Conservation (phyloP, 2,797 vertebrate species). For the Eulemur rubriventer region DNA sequence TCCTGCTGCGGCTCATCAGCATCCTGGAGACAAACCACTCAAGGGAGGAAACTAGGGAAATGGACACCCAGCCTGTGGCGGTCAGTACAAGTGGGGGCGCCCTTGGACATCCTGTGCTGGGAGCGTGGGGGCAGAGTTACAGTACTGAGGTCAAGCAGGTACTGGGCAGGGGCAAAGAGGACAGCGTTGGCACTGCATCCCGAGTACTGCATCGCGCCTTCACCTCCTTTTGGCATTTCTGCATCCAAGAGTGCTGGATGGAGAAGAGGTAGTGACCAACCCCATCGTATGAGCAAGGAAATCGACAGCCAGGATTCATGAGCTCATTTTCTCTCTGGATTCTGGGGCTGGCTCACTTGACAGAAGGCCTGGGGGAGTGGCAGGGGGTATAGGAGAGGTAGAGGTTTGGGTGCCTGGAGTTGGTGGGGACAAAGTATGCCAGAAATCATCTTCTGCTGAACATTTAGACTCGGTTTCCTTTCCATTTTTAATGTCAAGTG, state of each 20-base stretch:
- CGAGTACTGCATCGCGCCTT: too few species aligned
- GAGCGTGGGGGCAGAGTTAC: neutral
- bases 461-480: neutral
- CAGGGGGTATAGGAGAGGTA: too few species aligned
- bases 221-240: neutral
- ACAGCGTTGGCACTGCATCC: too few species aligned
- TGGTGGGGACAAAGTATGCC: too few species aligned
- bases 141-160: too few species aligned
- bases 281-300: neutral
- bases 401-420: neutral
- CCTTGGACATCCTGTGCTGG: neutral
- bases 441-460: neutral
- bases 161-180: neutral
- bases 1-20: conserved; percentile 17
- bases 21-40: conserved; percentile 1
- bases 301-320: neutral
- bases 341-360: neutral
- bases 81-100: neutral
- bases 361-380: neutral
- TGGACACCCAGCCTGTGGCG: neutral
- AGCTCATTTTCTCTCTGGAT: neutral
- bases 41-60: neutral
- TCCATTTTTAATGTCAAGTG: neutral
- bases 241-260: neutral
- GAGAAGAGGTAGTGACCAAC: neutral